These are phyloP conservation scores for Meleagris gallopavo DNA, from an alignment of 2,113 vertebrate genomes.

Conservation along the genomic window DNA sequence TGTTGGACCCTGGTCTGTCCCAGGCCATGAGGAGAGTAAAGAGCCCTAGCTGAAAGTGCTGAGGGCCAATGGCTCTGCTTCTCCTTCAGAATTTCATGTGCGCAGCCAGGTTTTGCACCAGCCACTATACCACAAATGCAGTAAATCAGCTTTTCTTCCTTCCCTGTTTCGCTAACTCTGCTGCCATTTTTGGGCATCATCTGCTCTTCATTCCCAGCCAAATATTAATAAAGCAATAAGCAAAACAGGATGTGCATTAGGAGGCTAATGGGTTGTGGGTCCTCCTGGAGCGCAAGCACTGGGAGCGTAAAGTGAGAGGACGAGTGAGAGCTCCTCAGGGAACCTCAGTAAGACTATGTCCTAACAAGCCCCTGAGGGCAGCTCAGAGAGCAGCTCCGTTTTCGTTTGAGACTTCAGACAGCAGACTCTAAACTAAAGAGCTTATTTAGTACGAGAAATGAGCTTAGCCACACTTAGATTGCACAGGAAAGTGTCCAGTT, in stretches of 20 bases:
- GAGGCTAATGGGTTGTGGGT: slow-evolving; percentile 16
- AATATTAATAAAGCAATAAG: slow-evolving; percentile 41
- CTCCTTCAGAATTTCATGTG: not conserved
- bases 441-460: slow-evolving; percentile 6
- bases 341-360: not conserved
- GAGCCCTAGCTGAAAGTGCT: not conserved
- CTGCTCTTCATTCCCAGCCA: slow-evolving; percentile 7
- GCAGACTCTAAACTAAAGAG: slow-evolving; percentile 1
- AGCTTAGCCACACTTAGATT: not conserved
- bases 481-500: no score
- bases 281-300: not conserved
- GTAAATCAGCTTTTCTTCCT: slow-evolving; percentile 23
- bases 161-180: not conserved
- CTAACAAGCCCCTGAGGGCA: slow-evolving; percentile 5
- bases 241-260: slow-evolving; percentile 35
- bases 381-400: slow-evolving; percentile 21
- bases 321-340: not conserved
- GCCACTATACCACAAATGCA: not conserved
- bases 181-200: slow-evolving; percentile 46
- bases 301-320: not conserved
- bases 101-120: not conserved
- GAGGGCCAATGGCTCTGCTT: not conserved
- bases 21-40: not conserved
- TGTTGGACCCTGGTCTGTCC: not conserved
- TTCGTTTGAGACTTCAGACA: slow-evolving; percentile 14